Percentiles rank a stretch among this genome's conserved stretches.
Evolutionary conservation across 2,888 invertebrate species (phyloP).

Genomic region (Tinea trinotella): DNA sequence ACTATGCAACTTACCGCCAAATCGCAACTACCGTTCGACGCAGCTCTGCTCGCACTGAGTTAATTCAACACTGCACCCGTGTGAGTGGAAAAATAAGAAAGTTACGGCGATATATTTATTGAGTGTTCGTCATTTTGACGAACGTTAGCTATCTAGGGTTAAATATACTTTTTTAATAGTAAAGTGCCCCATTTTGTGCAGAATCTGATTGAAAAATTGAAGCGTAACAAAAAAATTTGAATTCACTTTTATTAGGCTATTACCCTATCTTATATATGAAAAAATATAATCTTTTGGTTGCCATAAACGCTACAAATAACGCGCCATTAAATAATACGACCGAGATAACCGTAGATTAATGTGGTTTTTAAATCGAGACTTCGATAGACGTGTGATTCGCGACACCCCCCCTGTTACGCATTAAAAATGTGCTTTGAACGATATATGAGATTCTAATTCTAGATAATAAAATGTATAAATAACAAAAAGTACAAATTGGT

Average conservation of each 20-base stretch:
- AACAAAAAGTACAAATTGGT: background rate
- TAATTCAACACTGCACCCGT: too few species aligned
- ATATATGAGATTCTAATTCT: constrained; percentile 54
- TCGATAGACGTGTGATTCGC: constrained; percentile 44
- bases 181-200: too few species aligned
- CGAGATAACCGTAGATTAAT: constrained; percentile 69
- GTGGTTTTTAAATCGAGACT: constrained; percentile 54
- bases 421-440: constrained; percentile 44
- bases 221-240: background rate
- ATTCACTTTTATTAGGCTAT: background rate
- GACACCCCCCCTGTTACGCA: constrained; percentile 45
- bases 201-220: background rate
- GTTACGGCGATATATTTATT: too few species aligned
- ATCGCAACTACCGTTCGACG: too few species aligned
- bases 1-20: too few species aligned
- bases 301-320: constrained; percentile 68
- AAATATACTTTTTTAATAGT: too few species aligned
- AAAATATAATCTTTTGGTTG: constrained; percentile 16
- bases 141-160: too few species aligned
- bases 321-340: constrained; percentile 67
- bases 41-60: too few species aligned
- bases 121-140: too few species aligned
- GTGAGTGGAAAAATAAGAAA: too few species aligned
- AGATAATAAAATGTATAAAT: constrained; percentile 34
- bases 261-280: background rate